These are phyloP conservation scores for Chydorus sphaericus DNA, from an alignment of 2,888 invertebrate species.

Conservation along the genomic window DNA sequence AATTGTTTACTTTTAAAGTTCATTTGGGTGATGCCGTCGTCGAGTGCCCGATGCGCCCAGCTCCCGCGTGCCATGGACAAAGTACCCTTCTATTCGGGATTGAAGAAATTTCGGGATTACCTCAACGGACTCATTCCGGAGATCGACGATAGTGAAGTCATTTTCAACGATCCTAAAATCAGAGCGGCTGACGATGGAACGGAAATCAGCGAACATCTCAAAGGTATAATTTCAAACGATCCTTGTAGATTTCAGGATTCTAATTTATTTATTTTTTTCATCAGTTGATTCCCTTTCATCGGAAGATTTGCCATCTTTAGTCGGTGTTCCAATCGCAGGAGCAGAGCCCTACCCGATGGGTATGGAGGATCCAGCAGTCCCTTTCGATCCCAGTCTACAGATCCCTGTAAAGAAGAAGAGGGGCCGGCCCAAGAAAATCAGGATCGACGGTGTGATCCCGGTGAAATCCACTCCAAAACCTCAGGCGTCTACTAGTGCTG, in stretches of 20 bases:
- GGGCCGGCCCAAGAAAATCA: constrained; percentile 39
- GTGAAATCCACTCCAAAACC: not conserved
- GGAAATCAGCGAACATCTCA: constrained; percentile 12
- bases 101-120: constrained; percentile 90
- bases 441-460: constrained; percentile 5
- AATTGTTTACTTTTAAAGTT: constrained; percentile 41
- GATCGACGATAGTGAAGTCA: constrained; percentile 73
- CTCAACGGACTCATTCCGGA: constrained; percentile 71
- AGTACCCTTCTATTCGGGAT: constrained; percentile 89
- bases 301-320: not conserved
- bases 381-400: constrained; percentile 28
- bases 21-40: constrained; percentile 98
- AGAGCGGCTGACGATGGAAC: constrained; percentile 13
- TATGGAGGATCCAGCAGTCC: too few species aligned
- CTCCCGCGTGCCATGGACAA: constrained; percentile 94
- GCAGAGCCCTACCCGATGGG: too few species aligned
- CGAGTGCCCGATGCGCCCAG: constrained; percentile 91
- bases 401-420: constrained; percentile 63
- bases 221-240: not conserved
- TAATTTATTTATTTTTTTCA: not conserved
- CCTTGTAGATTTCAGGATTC: not conserved
- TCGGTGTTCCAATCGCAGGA: not conserved
- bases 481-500: not conserved
- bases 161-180: constrained; percentile 46
- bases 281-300: constrained; percentile 1